A percentile compares a stretch with the other conserved stretches of the same genome.
These are phyloP conservation scores for Dromococcyx pavoninus DNA, from an alignment of 2,797 vertebrate genomes.

Conservation along the genomic window DNA sequence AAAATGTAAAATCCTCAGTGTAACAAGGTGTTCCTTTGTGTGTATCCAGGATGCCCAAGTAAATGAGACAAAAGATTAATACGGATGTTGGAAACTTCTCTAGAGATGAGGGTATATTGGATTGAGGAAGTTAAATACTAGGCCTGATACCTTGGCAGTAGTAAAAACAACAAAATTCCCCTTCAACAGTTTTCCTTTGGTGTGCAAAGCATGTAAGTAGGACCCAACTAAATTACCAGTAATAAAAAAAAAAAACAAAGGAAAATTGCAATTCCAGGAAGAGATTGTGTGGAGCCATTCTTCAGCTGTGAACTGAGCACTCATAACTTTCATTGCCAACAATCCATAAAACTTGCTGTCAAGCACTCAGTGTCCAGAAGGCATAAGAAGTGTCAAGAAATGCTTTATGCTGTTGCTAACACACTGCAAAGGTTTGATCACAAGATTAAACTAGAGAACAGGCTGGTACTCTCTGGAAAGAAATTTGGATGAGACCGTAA, in stretches of 20 bases:
- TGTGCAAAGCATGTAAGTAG: not conserved
- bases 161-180: not conserved
- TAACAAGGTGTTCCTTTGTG: not conserved
- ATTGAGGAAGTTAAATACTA: not conserved
- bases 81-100: not conserved
- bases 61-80: not conserved
- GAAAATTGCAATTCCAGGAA: conserved; percentile 7
- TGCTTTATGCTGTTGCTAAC: conserved; percentile 56
- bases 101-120: not conserved
- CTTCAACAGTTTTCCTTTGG: not conserved
- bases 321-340: conserved; percentile 32
- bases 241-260: not conserved
- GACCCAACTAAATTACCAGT: not conserved
- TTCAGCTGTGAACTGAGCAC: conserved; percentile 13
- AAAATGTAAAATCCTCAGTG: not conserved
- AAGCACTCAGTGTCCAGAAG: conserved; percentile 28
- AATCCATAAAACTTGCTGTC: conserved; percentile 50
- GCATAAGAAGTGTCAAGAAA: conserved; percentile 44
- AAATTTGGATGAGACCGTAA: not conserved
- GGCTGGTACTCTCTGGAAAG: not conserved
- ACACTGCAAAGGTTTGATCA: conserved; percentile 32
- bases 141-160: not conserved
- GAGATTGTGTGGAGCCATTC: conserved; percentile 4
- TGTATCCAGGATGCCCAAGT: not conserved
- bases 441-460: conserved; percentile 39